Conservation (phyloP, 2,888 invertebrate species). For the Drosophila greeni region DNA sequence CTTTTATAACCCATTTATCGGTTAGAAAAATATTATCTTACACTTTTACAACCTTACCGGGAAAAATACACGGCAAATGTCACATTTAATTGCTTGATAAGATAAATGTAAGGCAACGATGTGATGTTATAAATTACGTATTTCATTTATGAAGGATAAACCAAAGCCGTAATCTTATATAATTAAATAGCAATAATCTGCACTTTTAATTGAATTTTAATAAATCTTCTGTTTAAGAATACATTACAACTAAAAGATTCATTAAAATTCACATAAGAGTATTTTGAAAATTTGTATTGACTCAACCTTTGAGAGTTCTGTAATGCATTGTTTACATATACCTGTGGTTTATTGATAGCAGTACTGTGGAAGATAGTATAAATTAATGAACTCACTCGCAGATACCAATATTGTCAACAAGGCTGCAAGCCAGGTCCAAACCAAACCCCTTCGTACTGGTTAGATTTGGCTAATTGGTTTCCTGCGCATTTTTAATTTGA, state of each 20-base stretch:
- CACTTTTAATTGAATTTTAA: no score
- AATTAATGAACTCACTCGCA: conserved; percentile 14
- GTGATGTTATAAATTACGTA: not conserved
- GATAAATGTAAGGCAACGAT: not conserved
- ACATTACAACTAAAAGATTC: not conserved
- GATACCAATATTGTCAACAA: conserved; percentile 14
- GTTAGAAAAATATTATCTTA: not conserved
- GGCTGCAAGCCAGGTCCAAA: conserved; percentile 14
- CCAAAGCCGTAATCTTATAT: not conserved
- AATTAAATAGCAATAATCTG: not conserved
- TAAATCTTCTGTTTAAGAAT: not conserved
- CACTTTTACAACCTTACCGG: not conserved
- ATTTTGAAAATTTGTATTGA: not conserved
- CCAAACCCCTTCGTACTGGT: conserved; percentile 10
- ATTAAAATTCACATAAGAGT: not conserved
- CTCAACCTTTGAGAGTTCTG: not conserved
- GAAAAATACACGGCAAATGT: not conserved
- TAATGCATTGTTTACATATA: conserved; percentile 4
- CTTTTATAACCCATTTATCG: not conserved
- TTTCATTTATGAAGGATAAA: not conserved
- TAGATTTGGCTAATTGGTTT: conserved; percentile 8
- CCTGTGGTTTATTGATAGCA: conserved; percentile 7
- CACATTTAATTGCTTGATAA: conserved; percentile 9
- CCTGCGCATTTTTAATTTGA: conserved; percentile 1
- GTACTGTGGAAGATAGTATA: conserved; percentile 7